Base-by-base conservation (phyloP, 2,888 invertebrate genomes). In the Sialis fuliginosa region DNA sequence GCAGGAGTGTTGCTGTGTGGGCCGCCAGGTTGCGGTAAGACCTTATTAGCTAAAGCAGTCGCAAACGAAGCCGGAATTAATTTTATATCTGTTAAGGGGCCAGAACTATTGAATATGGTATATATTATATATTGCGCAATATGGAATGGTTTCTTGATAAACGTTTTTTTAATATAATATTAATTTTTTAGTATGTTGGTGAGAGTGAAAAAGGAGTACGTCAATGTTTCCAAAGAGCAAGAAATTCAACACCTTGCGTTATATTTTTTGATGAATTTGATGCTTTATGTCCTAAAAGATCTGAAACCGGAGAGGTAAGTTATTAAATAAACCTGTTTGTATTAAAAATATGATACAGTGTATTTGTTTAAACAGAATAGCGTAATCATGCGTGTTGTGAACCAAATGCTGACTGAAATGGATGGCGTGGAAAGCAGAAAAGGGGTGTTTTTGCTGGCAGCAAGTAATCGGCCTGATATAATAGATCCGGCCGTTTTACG, bases 181-280 rank as follows among this genome's bases (percentile, higher is more conserved):
- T n/a, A 37, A 46, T 51, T 53, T 64, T 62, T 1, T 55, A 83
- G 88, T 98, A 97, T 65, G 93, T 98, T 12, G 98, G 98, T 49
- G 97, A 98, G 68, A 96, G 95, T 65, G 98, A 98, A 66, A 75
- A 89, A 55, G 95, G 95, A 0, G 93, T 98, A 1, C 73, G 98
- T n/a, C 85, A 89, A 30, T 91, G 92, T 58, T 98, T 99, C 62
- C 82, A 89, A 60, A 74, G 96, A 52, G 98, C 97, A 0, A 71
- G 88, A 41, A 93, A 93, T 65, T 95, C 95, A 0, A 81, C 91
- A 0, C 98, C 98, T 0, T 98, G 97, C 62, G 93, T 98, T 4
- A 95, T 98, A 62, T 97, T 97, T 68, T 98, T 98, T 60, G 98
- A 98, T 61, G 98, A 98, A 67, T 75, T 99, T 52, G 98, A 98